Evolutionary conservation across 64 coral and sea anemone species (phyloP), one percentile per base, ranked within the genome.

Genomic region (Porites australiensis): DNA sequence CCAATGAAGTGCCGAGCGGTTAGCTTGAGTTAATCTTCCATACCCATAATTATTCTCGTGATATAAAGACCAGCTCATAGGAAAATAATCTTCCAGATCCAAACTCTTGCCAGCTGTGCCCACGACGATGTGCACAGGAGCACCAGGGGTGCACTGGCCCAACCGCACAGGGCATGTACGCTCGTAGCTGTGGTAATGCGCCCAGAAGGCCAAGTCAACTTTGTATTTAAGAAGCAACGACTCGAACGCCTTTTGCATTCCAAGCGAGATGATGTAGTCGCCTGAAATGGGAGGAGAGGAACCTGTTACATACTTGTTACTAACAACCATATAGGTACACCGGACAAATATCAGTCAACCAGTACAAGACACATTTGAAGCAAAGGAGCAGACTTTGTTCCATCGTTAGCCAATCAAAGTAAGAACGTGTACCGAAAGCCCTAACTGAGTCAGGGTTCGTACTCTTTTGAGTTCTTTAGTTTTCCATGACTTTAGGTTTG

Each of bases 111-210:
- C 96, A 1, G 86, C 96, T 6, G 96, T 98, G 3, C 96, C 96
- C 43, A 98, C 93, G 18, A 95, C 93, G 67, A 98, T 98, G 74
- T 98, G 96, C 18, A 98, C 90, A 44, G 93, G 93, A 2, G 91
- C 96, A 13, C 90, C 96, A 64, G 53, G 51, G 47, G 79, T 65
- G 75, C 96, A 98, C 6, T 79, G 37, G 5, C 43, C 81, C 1
- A 71, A 86, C 21, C 90, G 92, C n/a, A 98, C 70, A 18, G 79
- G 82, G 77, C 96, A 98, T 23, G 96, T 93, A 49, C 96, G 87
- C 58, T 98, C 96, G 27, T 98, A 98, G 87, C 96, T 98, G 87
- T 98, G 96, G 49, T 98, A 98, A 86, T 95, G 96, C 4, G 96
- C 96, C 96, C 96, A 98, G 79, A 98, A 69, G 0, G 96, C 96